Evolutionary conservation across 2,797 vertebrate genomes (phyloP).

Genomic region (Propithecus perrieri): DNA sequence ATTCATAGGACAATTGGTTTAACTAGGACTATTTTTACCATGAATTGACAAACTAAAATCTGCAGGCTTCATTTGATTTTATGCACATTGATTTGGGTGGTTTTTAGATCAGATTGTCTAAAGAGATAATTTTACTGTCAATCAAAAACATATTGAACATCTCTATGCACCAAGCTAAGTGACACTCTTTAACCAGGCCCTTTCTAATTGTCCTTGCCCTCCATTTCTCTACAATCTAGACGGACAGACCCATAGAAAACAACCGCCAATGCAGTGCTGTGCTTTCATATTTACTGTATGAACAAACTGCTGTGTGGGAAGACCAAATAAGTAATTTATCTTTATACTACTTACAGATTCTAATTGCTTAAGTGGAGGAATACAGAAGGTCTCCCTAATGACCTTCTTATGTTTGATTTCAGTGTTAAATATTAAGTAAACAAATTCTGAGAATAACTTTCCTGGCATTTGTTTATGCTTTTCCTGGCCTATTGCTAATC

Average conservation of each 20-base stretch:
- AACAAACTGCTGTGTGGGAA: background rate
- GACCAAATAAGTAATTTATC: background rate
- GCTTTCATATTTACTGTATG: background rate
- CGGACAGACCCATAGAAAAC: background rate
- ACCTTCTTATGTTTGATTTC: background rate
- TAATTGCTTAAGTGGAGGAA: background rate
- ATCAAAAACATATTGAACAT: slow-evolving; percentile 3
- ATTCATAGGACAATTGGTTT: slow-evolving; percentile 53
- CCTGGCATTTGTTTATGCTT: background rate
- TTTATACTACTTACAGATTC: background rate
- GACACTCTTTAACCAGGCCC: background rate
- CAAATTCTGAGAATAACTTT: slow-evolving; percentile 14
- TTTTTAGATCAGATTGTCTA: slow-evolving; percentile 24
- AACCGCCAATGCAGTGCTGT: background rate
- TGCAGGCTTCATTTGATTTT: background rate
- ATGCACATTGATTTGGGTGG: background rate
- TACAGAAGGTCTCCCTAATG: background rate
- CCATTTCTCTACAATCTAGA: background rate
- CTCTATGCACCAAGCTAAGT: background rate
- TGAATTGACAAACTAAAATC: slow-evolving; percentile 43
- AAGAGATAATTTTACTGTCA: slow-evolving; percentile 35
- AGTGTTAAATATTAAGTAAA: background rate
- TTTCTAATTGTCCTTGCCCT: background rate
- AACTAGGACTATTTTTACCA: slow-evolving; percentile 11
- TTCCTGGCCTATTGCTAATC: background rate